Base-by-base conservation (phyloP, 2,888 invertebrate genomes). In the Volucella inanis region DNA sequence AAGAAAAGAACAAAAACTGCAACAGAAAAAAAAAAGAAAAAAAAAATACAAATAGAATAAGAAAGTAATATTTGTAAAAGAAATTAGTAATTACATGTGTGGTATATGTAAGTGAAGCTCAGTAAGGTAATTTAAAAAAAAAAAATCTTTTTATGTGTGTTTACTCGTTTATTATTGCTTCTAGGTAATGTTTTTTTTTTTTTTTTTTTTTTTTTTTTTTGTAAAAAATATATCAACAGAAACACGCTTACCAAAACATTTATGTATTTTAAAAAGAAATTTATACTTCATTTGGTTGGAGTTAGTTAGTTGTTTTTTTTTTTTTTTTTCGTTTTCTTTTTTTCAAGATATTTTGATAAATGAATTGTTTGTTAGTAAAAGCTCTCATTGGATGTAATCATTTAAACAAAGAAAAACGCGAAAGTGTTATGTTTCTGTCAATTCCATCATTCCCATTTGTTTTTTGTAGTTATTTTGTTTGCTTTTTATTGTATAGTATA, bases 391-490 rank as follows among this genome's bases (percentile, higher is more conserved):
- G 68, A 67, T 74, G 39, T 70, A 45, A 50, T 72, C 47, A 84
- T 70, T 49, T 43, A 43, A n/a, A 31, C 31, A 31, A 31, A 31
- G 6, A 31, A 31, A 72, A 49, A 54, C 49, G 54, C 75, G 61
- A 39, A 31, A 55, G 41, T 79, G 77, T 82, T 81, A 81, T 85
- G 81, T 77, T 80, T 87, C 70, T 77, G 52, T 88, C 72, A 87
- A 88, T 89, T 89, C 89, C 89, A 89, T 89, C 89, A 89, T 88
- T 88, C 89, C 87, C 89, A 88, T 88, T 65, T 81, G 68, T 81
- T 80, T 74, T 75, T 74, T 47, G 22, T 54, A 38, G 31, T 67
- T 70, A 62, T 31, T 31, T 31, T 31, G 31, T 18, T 67, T 45
- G 61, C 76, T 77, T 55, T 52, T 76, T 31, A 52, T 18, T 10